Evolutionary conservation across 1,140 invertebrate genomes (phyloP).

Genomic region (Drosophila bocqueti): DNA sequence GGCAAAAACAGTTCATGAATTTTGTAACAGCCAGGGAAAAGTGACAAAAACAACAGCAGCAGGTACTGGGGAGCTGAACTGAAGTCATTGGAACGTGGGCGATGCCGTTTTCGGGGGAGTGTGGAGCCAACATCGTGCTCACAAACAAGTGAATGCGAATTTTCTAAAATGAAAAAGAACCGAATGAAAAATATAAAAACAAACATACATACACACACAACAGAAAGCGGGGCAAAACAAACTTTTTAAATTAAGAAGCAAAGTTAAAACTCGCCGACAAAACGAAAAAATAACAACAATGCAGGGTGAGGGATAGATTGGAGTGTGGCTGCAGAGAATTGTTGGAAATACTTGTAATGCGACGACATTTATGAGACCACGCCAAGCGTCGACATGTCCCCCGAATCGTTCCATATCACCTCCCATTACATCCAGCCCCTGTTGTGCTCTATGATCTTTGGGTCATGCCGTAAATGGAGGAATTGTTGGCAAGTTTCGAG

Average conservation of each 20-base stretch:
- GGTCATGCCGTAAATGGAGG: slow-evolving; percentile 8
- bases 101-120: slow-evolving; percentile 30
- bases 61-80: slow-evolving; percentile 38
- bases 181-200: slow-evolving; percentile 38
- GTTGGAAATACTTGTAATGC: slow-evolving; percentile 45
- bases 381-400: slow-evolving; percentile 44
- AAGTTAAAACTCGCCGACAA: slow-evolving; percentile 75
- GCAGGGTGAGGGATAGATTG: slow-evolving; percentile 21
- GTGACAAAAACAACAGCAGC: slow-evolving; percentile 75
- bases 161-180: slow-evolving; percentile 54
- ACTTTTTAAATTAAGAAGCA: slow-evolving; percentile 82
- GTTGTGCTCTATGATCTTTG: slow-evolving; percentile 30
- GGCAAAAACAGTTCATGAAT: slow-evolving; percentile 80
- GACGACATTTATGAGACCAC: slow-evolving; percentile 57
- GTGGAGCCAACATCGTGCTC: slow-evolving; percentile 37
- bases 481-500: slow-evolving; percentile 17
- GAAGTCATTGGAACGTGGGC: slow-evolving; percentile 32
- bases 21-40: slow-evolving; percentile 73
- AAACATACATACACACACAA: slow-evolving; percentile 2
- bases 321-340: slow-evolving; percentile 30
- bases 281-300: slow-evolving; percentile 36
- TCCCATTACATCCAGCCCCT: slow-evolving; percentile 19
- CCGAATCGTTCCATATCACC: slow-evolving; percentile 29
- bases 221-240: slow-evolving; percentile 47
- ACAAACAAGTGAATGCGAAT: slow-evolving; percentile 73